phyloP scores from a whole-genome alignment of 2,888 invertebrate genomes.

The Philereme vetulata region DNA sequence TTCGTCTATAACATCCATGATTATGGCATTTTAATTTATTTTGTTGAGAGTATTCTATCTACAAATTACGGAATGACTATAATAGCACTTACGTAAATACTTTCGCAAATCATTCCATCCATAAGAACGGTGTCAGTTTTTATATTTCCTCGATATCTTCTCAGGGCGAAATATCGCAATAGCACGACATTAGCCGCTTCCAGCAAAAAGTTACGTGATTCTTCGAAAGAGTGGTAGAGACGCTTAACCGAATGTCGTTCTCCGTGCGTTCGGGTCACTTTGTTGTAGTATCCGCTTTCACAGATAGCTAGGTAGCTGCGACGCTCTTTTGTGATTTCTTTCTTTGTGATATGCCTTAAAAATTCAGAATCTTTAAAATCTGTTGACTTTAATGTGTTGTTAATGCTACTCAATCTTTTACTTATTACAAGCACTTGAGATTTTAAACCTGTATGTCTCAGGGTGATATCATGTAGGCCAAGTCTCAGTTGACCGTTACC shows the following conservation, averaged over 20 bases:
- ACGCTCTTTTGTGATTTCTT: slow-evolving; percentile 74
- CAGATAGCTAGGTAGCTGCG: slow-evolving; percentile 81
- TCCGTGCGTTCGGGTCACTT: slow-evolving; percentile 76
- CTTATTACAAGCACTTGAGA: too few relatives aligned
- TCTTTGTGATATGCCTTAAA: slow-evolving; percentile 71
- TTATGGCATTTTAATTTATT: too few relatives aligned
- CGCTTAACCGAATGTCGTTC: slow-evolving; percentile 71
- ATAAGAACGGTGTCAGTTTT: slow-evolving; percentile 83
- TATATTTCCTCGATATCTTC: slow-evolving; percentile 79
- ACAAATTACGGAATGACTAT: too few relatives aligned
- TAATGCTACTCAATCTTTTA: too few relatives aligned
- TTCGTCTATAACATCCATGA: too few relatives aligned
- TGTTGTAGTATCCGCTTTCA: slow-evolving; percentile 81
- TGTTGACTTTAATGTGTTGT: too few relatives aligned
- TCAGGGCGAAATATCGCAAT: slow-evolving; percentile 84
- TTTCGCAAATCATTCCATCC: slow-evolving; percentile 83
- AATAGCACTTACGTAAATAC: slow-evolving; percentile 83
- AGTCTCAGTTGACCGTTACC: too few relatives aligned
- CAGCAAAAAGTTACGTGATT: slow-evolving; percentile 79
- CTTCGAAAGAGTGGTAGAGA: slow-evolving; percentile 77
- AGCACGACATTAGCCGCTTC: slow-evolving; percentile 86
- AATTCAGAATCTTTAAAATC: background rate
- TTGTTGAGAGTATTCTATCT: too few relatives aligned
- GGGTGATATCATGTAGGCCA: too few relatives aligned
- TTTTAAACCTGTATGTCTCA: too few relatives aligned